Conservation (phyloP, 2,797 vertebrate species). For the Brachyalestes nurse region DNA sequence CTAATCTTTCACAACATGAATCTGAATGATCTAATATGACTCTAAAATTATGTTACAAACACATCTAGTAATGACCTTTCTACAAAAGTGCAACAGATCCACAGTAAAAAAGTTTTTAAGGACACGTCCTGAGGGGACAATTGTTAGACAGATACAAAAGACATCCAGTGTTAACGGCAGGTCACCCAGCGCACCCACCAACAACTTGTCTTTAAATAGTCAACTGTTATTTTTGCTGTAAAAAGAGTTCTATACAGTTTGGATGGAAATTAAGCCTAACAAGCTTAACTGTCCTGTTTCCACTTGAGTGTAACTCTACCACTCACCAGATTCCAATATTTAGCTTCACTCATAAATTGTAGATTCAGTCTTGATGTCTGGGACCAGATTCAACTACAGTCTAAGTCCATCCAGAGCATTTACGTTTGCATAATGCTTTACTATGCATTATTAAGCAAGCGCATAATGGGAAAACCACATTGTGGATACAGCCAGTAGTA, state of each 20-base stretch:
- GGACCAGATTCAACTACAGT: not conserved
- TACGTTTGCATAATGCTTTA: not conserved
- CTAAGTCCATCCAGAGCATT: not conserved
- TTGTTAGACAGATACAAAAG: slow-evolving; percentile 27
- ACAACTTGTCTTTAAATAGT: slow-evolving; percentile 16
- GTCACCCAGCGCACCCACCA: slow-evolving; percentile 32
- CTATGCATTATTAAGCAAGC: not conserved
- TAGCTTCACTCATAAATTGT: not conserved
- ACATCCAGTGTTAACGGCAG: not conserved
- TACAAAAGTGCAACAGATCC: not conserved
- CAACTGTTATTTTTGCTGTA: not conserved
- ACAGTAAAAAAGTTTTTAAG: slow-evolving; percentile 9
- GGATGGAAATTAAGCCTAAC: not conserved
- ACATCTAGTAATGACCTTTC: too few species aligned
- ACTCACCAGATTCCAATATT: not conserved
- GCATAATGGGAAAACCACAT: not conserved
- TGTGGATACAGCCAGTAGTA: not conserved
- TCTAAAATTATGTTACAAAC: too few species aligned
- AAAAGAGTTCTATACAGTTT: not conserved
- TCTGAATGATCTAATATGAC: not conserved
- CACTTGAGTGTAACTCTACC: not conserved
- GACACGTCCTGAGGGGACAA: slow-evolving; percentile 7
- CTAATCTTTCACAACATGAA: not conserved
- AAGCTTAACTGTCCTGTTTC: not conserved
- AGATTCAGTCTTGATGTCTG: not conserved